phyloP scores from a whole-genome alignment of 2,113 vertebrate species.

The Antechinus flavipes region DNA sequence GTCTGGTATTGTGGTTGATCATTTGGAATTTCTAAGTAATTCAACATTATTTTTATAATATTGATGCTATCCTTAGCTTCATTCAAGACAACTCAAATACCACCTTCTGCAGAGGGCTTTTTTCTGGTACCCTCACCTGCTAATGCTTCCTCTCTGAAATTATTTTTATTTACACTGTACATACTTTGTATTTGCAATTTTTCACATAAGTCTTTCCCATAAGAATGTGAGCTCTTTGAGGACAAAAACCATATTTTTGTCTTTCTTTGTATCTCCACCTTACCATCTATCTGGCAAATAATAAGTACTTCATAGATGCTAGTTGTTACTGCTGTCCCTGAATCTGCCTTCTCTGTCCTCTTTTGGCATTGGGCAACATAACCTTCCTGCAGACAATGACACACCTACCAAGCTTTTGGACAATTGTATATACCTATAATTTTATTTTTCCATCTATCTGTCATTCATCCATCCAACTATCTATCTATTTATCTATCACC shows the following conservation, averaged over 20 bases:
- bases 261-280: not conserved
- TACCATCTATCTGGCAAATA: not conserved
- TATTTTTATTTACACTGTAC: not conserved
- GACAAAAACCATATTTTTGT: not conserved
- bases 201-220: not conserved
- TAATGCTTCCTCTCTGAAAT: not conserved
- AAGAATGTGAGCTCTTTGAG: not conserved
- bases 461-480: not conserved
- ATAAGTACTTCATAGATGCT: not conserved
- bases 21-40: not conserved
- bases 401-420: not conserved
- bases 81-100: not conserved
- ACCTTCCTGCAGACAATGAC: not conserved
- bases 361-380: not conserved
- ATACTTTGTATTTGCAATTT: not conserved
- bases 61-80: not conserved
- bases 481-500: slow-evolving; percentile 14
- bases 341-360: not conserved
- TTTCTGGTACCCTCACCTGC: not conserved
- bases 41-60: not conserved
- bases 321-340: not conserved
- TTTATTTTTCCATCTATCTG: no score
- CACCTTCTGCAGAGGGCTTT: not conserved
- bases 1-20: not conserved
- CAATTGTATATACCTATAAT: no score